Evolutionary conservation across 2,797 vertebrate species (phyloP), one percentile per base, ranked within the genome.

Genomic region (Cuculus canorus): DNA sequence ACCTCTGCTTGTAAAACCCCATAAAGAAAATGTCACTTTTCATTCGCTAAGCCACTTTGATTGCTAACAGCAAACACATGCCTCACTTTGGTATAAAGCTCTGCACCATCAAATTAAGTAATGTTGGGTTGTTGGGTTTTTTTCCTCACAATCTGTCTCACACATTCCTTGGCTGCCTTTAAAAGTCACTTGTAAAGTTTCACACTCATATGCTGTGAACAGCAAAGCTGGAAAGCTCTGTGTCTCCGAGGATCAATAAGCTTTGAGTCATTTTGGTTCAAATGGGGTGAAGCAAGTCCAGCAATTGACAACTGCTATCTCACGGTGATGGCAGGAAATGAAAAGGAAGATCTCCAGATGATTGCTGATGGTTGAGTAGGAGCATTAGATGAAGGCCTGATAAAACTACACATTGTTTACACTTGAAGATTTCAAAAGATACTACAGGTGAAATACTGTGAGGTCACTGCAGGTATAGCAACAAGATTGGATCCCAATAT

Each of bases 1-100:
- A 68, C 4, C 16, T 10, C 47, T 87, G 68, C 79, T 95, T 93
- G 83, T 92, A 86, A 76, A 97, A 95, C 90, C 82, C 65, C 81
- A 96, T 93, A 97, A 96, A 93, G 90, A 97, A 97, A 95, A 95
- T 86, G 80, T 96, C 87, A 95, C 73, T 95, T 95, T 96, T 96
- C 91, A 97, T 97, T 97, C 27, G 11, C 93, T 96, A 84, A 96
- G 78, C 76, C 88, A 37, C 45, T 90, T 87, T 80, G 91, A 96
- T 88, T 87, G 94, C 71, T 97, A 95, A 91, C 82, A 96, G 95
- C 86, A 95, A 96, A 95, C 82, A 95, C 90, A 90, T 88, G 91
- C 84, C 95, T 95, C 90, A 33, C 57, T 92, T 94, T 92, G 92
- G 94, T 93, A 92, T 88, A 89, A 84, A 96, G 61, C 91, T 95